A percentile compares a stretch with the other conserved stretches of the same genome.
Conservation (phyloP, 2,888 invertebrate genomes). For the Eumacrocentrus americanus region DNA sequence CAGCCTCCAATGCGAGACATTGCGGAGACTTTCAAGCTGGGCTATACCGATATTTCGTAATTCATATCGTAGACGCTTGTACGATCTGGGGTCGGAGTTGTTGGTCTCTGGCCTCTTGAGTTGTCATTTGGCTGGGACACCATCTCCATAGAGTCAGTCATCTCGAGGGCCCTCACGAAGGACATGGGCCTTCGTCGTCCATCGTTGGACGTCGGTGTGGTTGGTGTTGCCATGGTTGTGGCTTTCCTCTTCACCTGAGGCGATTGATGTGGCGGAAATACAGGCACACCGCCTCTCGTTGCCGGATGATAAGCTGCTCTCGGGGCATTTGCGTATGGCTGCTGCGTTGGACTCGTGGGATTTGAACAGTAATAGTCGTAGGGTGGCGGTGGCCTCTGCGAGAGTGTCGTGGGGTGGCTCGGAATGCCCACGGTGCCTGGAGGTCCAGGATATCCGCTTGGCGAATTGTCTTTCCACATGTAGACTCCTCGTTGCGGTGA, state of each 20-base stretch:
- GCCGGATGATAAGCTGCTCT: slow-evolving; percentile 68
- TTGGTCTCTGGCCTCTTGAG: slow-evolving; percentile 57
- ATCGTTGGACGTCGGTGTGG: slow-evolving; percentile 60
- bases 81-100: slow-evolving; percentile 77
- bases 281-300: slow-evolving; percentile 71
- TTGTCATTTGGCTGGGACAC: slow-evolving; percentile 62
- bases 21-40: slow-evolving; percentile 52
- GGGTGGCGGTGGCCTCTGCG: slow-evolving; percentile 49
- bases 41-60: slow-evolving; percentile 94
- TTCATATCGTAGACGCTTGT: slow-evolving; percentile 93
- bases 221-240: slow-evolving; percentile 57
- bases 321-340: slow-evolving; percentile 55
- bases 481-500: slow-evolving; percentile 84
- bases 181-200: slow-evolving; percentile 78
- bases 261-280: slow-evolving; percentile 66
- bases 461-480: slow-evolving; percentile 81
- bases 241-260: slow-evolving; percentile 54
- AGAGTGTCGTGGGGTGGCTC: slow-evolving; percentile 32
- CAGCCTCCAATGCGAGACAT: slow-evolving; percentile 41
- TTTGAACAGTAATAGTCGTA: slow-evolving; percentile 71
- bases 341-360: slow-evolving; percentile 76
- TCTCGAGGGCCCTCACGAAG: slow-evolving; percentile 87
- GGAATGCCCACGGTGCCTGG: slow-evolving; percentile 35
- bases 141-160: slow-evolving; percentile 88
- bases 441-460: slow-evolving; percentile 62